Evolutionary conservation across 2,888 invertebrate genomes (phyloP), one percentile per base, ranked within the genome.

Genomic region (Tetramorium bicarinatum): DNA sequence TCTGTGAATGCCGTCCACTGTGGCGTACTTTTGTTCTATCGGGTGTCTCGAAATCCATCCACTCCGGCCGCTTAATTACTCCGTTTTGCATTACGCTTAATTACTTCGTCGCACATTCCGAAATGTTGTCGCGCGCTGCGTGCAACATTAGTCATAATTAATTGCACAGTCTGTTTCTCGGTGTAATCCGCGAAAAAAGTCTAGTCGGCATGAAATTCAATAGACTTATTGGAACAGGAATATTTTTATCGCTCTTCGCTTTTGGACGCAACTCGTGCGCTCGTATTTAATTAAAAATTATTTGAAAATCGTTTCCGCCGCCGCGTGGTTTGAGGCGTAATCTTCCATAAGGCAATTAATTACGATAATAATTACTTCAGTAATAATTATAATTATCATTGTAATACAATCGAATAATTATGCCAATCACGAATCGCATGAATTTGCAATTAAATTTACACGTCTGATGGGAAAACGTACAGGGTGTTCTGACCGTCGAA

Each of bases 1-100:
- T 80, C 88, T 87, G 86, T 93, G 91, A 93, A 92, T 92, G 88
- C 91, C 87, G 89, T 88, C 90, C 84, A 92, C 91, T 93, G 91
- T 93, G 85, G 87, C 82, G 81, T 79, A 87, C 86, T 89, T 91
- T 91, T 91, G 88, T 91, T 81, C 82, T 81, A 89, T 62, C 85
- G 84, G 82, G 82, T 89, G 89, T 77, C 67, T 75, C 81, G 75
- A 82, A 83, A 86, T 83, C 66, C 67, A 72, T 62, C 25, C 59
- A 77, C 59, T 85, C 67, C 34, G 34, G 7, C 15, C 15, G 21
- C 8, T 84, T 85, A 87, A 88, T 88, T 87, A 71, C 44, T 67
- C 3, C 66, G 49, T 66, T 79, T 79, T 59, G 72, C 74, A 47
- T 77, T 54, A 41, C 54, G 54, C 77, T 54, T 61, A 76, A 81